A percentile compares a stretch with the other conserved stretches of the same genome.
Conservation (phyloP, 53 echinoderm and acorn worm genomes). For the Mesocentrotus franciscanus region DNA sequence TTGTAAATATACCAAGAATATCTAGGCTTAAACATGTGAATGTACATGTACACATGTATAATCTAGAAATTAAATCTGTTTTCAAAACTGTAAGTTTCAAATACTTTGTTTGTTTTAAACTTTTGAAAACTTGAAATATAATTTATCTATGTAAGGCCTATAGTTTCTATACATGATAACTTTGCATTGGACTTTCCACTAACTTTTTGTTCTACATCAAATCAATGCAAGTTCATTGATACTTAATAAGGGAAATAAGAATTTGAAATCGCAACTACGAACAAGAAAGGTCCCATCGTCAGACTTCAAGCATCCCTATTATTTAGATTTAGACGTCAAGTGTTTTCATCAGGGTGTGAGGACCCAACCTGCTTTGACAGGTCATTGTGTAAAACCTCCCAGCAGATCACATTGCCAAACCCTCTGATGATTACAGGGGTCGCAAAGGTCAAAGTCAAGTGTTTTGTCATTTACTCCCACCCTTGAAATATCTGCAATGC, state of each 20-base stretch:
- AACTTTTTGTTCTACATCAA: too few species aligned
- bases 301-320: not conserved
- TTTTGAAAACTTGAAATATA: too few species aligned
- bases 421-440: slow-evolving; percentile 35
- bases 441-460: slow-evolving; percentile 42
- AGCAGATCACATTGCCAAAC: slow-evolving; percentile 35
- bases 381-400: slow-evolving; percentile 45
- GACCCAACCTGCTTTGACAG: slow-evolving; percentile 39
- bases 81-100: too few species aligned
- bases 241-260: not conserved
- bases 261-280: not conserved
- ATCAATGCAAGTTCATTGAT: not conserved
- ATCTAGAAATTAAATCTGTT: too few species aligned
- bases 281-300: not conserved
- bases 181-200: too few species aligned
- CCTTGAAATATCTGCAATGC: not conserved
- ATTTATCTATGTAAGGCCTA: too few species aligned
- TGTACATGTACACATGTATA: too few species aligned
- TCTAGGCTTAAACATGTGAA: too few species aligned
- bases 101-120: too few species aligned
- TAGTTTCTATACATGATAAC: too few species aligned
- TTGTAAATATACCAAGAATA: too few species aligned
- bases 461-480: slow-evolving; percentile 15
- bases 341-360: slow-evolving; percentile 1
- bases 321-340: not conserved